These are phyloP conservation scores for Casuarius casuarius DNA, from an alignment of 2,113 vertebrate genomes.

Conservation along the genomic window DNA sequence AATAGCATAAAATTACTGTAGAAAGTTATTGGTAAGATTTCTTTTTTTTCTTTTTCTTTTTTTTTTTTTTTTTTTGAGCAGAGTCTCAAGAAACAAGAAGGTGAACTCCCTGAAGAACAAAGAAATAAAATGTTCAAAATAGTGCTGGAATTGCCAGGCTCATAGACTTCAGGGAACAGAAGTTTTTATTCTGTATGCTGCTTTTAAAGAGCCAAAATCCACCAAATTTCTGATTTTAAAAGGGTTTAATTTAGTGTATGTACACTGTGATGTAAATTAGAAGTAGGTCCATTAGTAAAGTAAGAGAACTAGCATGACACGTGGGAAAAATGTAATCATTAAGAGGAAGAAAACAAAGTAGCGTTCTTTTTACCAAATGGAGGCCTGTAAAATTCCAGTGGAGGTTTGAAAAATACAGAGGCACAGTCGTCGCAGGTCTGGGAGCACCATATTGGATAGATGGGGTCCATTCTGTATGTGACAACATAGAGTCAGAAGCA, in stretches of 20 bases:
- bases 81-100: conserved; percentile 7
- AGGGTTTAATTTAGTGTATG: background rate
- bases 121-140: background rate
- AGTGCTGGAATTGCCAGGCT: background rate
- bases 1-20: background rate
- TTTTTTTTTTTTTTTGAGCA: background rate
- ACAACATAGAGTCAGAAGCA: background rate
- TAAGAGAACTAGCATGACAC: background rate
- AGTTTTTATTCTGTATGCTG: background rate
- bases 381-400: background rate
- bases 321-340: background rate
- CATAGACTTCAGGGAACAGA: accelerated
- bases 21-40: background rate
- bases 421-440: background rate
- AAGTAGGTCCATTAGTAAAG: background rate
- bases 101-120: conserved; percentile 1
- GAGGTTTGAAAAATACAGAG: background rate
- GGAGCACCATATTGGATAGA: background rate
- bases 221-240: background rate
- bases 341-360: background rate
- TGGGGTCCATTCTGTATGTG: background rate
- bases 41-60: background rate
- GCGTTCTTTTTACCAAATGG: background rate
- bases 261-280: background rate
- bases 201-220: background rate